Base-by-base conservation (phyloP, 2,888 invertebrate species). In the Trissonchulus latispiculum region DNA sequence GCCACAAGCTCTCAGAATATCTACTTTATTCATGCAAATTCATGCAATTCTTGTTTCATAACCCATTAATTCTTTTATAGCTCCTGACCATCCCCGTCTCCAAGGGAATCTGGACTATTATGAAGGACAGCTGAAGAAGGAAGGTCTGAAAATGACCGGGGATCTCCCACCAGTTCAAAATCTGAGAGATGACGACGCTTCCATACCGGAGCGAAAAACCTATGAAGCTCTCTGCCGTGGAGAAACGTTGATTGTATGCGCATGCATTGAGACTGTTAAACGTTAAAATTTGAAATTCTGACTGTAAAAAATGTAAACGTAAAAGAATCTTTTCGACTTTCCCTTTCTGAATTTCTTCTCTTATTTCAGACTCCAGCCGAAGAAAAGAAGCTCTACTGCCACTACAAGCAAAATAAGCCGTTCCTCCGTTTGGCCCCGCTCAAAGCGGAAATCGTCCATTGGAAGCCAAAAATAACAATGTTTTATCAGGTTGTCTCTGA, bases 81-180 rank as follows among this genome's bases (percentile, higher is more conserved):
- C 81, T 33, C 84, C 84, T 0, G 76, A 77, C n/a, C 96, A 96
- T 84, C 87, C 88, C 68, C 87, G 95, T 61, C 95, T 94, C 0
- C 85, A 87, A 59, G 93, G 93, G 66, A 96, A 96, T 85, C 89
- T 91, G 77, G 89, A 89, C 0, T 94, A 93, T 83, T 96, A 93
- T 82, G 90, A 91, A 82, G 90, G 90, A 80, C 89, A 89, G 78
- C 87, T 95, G 31, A 86, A 87, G 62, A 77, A 78, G 66, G 75
- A 82, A 78, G 79, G 66, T 28, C 8, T 32, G 8, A 64, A 18
- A 89, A 89, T 31, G 90, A 90, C 77, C 89, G 89, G 88, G 23
- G 33, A 71, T 28, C 31, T 71, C 15, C 71, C 71, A 2, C 62
- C 48, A 15, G 8, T 71, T 23, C 3, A 8, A 3, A 71, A 71